A percentile compares a stretch with the other conserved stretches of the same genome.
Evolutionary conservation across 1,140 invertebrate genomes (phyloP).

Genomic region (Drosophila sechellia): DNA sequence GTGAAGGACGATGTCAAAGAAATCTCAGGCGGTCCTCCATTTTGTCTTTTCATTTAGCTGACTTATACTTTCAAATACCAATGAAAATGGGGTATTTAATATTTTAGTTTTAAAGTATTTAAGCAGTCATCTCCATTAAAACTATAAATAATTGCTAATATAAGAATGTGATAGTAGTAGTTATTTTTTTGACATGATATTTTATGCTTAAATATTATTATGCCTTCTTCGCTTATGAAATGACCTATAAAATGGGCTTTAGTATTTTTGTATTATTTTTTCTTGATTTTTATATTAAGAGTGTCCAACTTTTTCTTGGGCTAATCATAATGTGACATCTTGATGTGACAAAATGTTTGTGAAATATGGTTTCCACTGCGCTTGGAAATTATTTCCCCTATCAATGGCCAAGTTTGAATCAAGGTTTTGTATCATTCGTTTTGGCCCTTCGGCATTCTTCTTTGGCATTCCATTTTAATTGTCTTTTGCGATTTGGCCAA

Average conservation of each 20-base stretch:
- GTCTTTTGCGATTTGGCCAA: conserved; percentile 57
- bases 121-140: too few species aligned
- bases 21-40: conserved; percentile 1
- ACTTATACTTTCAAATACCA: too few species aligned
- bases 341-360: not conserved
- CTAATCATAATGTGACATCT: not conserved
- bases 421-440: conserved; percentile 24
- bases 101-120: not conserved
- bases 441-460: conserved; percentile 34
- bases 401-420: conserved; percentile 12
- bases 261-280: too few species aligned
- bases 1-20: conserved; percentile 4
- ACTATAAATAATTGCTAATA: too few species aligned
- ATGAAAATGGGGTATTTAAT: too few species aligned
- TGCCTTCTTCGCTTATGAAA: too few species aligned
- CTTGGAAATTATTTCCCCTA: conserved; percentile 1
- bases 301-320: too few species aligned
- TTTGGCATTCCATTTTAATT: conserved; percentile 56
- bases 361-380: not conserved
- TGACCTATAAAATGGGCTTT: too few species aligned
- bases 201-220: too few species aligned
- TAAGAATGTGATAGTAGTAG: too few species aligned
- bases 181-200: too few species aligned
- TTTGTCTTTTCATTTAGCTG: conserved; percentile 27
- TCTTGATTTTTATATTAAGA: too few species aligned